These are phyloP conservation scores for Goniozus legneri DNA, from an alignment of 1,140 invertebrate species.

Conservation along the genomic window DNA sequence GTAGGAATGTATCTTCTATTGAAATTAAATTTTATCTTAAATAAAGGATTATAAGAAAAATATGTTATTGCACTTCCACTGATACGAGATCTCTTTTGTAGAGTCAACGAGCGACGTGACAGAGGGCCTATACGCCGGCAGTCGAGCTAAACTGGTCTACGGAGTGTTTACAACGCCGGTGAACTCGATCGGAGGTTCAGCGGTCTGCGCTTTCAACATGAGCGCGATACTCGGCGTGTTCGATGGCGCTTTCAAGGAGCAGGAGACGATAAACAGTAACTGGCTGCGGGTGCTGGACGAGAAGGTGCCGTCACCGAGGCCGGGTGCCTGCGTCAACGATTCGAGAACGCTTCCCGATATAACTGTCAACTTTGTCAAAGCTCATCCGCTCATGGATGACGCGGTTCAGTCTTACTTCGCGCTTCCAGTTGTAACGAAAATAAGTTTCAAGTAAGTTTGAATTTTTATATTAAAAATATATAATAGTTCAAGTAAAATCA, in stretches of 20 bases:
- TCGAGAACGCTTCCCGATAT: slow-evolving; percentile 82
- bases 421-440: slow-evolving; percentile 70
- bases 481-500: no score
- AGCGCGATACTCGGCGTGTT: slow-evolving; percentile 86
- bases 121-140: slow-evolving; percentile 66
- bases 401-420: slow-evolving; percentile 74
- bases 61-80: slow-evolving; percentile 6
- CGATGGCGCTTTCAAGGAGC: slow-evolving; percentile 88
- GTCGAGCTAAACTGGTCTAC: slow-evolving; percentile 78
- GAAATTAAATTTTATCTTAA: not conserved
- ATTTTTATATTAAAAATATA: no score
- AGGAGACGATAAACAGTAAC: slow-evolving; percentile 86
- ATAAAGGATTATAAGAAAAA: not conserved
- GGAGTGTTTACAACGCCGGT: slow-evolving; percentile 93
- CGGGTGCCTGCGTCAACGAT: slow-evolving; percentile 88
- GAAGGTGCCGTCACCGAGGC: slow-evolving; percentile 76
- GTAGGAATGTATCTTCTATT: no score
- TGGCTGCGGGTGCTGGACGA: slow-evolving; percentile 81
- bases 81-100: no score
- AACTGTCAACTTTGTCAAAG: slow-evolving; percentile 90
- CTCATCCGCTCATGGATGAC: slow-evolving; percentile 95
- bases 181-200: slow-evolving; percentile 93
- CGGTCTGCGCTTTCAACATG: slow-evolving; percentile 92
- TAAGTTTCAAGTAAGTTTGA: slow-evolving; percentile 63
- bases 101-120: slow-evolving; percentile 74